phyloP scores from a whole-genome alignment of 2,888 invertebrate species.

The Stenurella melanura region DNA sequence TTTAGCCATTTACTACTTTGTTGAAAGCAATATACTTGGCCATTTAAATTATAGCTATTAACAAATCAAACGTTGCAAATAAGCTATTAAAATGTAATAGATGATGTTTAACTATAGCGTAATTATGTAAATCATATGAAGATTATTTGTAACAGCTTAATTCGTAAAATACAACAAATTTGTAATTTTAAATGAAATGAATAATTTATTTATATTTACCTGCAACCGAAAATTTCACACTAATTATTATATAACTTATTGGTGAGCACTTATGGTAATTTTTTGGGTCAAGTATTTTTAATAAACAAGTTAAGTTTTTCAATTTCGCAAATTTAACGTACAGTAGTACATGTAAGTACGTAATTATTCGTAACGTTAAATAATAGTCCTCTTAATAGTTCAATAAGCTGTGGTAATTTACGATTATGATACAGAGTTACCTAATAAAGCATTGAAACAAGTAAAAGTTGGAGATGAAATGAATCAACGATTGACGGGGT shows the following conservation, averaged over 20 bases:
- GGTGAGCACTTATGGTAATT: neutral
- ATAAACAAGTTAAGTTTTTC: neutral
- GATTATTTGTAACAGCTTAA: neutral
- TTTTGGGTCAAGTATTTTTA: slow-evolving; percentile 16
- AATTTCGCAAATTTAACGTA: neutral
- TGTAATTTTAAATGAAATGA: slow-evolving; percentile 1
- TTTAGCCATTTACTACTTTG: too few species aligned
- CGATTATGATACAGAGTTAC: neutral
- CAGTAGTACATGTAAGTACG: neutral
- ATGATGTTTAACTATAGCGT: neutral
- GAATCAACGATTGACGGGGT: too few species aligned
- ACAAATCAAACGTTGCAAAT: neutral
- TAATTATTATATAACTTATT: slow-evolving; percentile 1
- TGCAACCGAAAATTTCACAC: neutral
- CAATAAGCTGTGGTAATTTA: neutral
- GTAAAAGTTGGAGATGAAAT: too few species aligned
- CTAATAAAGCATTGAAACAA: too few species aligned
- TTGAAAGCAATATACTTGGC: neutral
- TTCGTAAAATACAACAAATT: neutral
- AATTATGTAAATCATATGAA: neutral
- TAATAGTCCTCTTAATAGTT: slow-evolving; percentile 9
- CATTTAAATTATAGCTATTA: neutral
- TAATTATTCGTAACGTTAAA: neutral
- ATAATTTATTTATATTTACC: slow-evolving; percentile 15
- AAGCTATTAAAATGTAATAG: neutral